Conservation (phyloP, 2,888 invertebrate genomes). For the Abscondita cerata region DNA sequence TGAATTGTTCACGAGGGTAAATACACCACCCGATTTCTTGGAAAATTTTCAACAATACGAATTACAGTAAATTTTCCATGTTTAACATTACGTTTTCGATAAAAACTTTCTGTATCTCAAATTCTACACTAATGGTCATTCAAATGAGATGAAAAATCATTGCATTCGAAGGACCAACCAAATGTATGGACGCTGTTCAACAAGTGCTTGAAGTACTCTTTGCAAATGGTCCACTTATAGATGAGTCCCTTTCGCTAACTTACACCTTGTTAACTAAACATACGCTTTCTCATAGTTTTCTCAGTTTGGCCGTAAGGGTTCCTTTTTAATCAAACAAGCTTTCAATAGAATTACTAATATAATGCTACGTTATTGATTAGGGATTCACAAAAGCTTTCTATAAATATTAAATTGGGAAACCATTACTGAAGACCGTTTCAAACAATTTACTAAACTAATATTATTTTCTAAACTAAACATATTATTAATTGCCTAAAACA, state of each 20-base stretch:
- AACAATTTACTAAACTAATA: not conserved
- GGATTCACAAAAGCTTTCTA: conserved; percentile 11
- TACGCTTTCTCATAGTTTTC: conserved; percentile 1
- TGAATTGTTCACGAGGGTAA: too few relatives aligned
- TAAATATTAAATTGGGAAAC: not conserved
- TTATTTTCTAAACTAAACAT: too few relatives aligned
- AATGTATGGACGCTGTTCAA: conserved; percentile 6
- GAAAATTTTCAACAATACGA: too few relatives aligned
- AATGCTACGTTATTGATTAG: conserved; percentile 7
- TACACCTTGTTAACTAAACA: conserved; percentile 28
- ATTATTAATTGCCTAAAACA: too few relatives aligned
- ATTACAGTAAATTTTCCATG: too few relatives aligned
- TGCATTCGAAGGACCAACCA: conserved; percentile 18
- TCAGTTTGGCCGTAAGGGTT: not conserved
- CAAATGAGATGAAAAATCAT: conserved; percentile 5
- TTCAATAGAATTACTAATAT: conserved; percentile 11
- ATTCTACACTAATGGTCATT: not conserved
- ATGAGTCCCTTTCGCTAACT: conserved; percentile 21
- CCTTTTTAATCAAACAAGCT: conserved; percentile 8
- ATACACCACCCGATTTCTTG: too few relatives aligned
- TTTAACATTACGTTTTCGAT: too few relatives aligned
- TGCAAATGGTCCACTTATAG: conserved; percentile 22
- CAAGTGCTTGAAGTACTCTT: conserved; percentile 18
- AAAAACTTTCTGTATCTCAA: too few relatives aligned
- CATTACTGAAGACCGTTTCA: not conserved